Conservation (phyloP, 2,113 vertebrate species). For the Brevimyrus niger region DNA sequence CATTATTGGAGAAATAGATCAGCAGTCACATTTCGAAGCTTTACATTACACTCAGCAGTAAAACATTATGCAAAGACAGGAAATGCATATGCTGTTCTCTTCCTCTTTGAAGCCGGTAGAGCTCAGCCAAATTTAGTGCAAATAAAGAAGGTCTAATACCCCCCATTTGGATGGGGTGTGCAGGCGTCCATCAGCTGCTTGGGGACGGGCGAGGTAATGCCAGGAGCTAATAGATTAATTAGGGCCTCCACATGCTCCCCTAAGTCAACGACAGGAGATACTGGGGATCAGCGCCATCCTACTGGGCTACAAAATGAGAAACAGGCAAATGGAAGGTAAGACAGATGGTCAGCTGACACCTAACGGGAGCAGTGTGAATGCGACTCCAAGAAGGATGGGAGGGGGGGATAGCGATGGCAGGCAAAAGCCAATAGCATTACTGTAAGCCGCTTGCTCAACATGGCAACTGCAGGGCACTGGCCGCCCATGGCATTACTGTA, state of each 20-base stretch:
- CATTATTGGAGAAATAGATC: not conserved
- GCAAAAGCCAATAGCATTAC: not conserved
- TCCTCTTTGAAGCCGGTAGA: not conserved
- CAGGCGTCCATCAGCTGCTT: slow-evolving; percentile 43
- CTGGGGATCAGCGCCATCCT: slow-evolving; percentile 50
- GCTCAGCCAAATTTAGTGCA: slow-evolving; percentile 2
- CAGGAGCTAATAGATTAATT: slow-evolving; percentile 56
- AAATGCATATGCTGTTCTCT: not conserved
- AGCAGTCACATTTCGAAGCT: not conserved
- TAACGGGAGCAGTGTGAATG: slow-evolving; percentile 42
- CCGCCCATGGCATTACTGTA: not conserved
- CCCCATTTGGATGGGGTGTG: slow-evolving; percentile 4
- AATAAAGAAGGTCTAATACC: not conserved
- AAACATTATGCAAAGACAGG: not conserved
- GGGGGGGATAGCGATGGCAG: not conserved
- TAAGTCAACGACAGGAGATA: slow-evolving; percentile 48
- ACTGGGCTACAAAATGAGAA: slow-evolving; percentile 60
- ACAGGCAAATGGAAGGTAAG: slow-evolving; percentile 45
- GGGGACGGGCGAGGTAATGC: slow-evolving; percentile 40
- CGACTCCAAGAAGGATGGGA: slow-evolving; percentile 9
- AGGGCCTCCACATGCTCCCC: slow-evolving; percentile 60
- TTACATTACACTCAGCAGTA: not conserved
- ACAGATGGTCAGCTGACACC: slow-evolving; percentile 58
- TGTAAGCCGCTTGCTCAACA: not conserved
- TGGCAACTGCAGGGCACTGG: not conserved